Conservation (phyloP, 2,888 invertebrate species). For the Ischnus inquisitorius region DNA sequence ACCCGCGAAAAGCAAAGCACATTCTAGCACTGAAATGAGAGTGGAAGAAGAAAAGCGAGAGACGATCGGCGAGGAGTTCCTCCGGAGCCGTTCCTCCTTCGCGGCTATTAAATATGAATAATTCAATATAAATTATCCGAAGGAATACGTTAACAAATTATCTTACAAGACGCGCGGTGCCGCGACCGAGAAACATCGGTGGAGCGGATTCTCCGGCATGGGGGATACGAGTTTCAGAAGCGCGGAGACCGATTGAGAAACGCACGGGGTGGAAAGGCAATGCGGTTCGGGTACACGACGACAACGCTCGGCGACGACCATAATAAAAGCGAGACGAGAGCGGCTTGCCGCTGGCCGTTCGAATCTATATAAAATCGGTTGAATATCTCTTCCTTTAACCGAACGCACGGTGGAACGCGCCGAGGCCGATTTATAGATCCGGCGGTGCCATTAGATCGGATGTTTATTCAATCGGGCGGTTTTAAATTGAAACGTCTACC, state of each 20-base stretch:
- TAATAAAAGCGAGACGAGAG: constrained; percentile 33
- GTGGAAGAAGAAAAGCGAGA: not conserved
- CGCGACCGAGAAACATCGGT: not conserved
- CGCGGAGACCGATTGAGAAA: constrained; percentile 18
- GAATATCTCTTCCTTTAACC: constrained; percentile 24
- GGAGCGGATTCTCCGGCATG: not conserved
- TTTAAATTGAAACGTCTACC: constrained; percentile 82
- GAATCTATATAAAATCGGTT: constrained; percentile 61
- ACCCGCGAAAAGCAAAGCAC: not conserved
- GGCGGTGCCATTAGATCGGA: constrained; percentile 71
- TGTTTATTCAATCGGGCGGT: constrained; percentile 78
- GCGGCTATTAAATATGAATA: constrained; percentile 53
- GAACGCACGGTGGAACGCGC: constrained; percentile 20
- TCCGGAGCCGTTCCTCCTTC: not conserved
- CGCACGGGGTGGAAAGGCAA: constrained; percentile 16
- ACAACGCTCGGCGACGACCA: constrained; percentile 17
- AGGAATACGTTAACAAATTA: constrained; percentile 42
- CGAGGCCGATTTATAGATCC: constrained; percentile 78
- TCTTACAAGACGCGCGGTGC: not conserved
- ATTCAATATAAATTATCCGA: constrained; percentile 53
- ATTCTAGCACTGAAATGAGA: constrained; percentile 8
- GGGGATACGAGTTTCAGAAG: not conserved
- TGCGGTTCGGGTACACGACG: not conserved
- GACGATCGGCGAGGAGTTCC: constrained; percentile 29
- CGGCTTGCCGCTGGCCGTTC: constrained; percentile 9